Evolutionary conservation across 1,140 invertebrate genomes (phyloP), one percentile per base, ranked within the genome.

Genomic region (Colletes gigas): DNA sequence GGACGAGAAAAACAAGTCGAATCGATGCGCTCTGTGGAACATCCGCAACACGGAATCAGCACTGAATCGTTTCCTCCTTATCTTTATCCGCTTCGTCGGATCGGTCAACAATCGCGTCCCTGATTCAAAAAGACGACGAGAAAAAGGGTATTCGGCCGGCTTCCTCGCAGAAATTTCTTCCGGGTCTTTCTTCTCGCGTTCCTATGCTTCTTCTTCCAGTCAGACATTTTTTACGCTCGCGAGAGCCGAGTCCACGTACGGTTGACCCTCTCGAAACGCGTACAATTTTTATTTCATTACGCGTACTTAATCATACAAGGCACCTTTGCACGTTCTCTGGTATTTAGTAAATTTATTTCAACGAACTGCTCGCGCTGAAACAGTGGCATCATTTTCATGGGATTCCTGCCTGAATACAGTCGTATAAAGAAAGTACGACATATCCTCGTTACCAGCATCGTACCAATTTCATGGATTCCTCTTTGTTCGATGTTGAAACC

Each of bases 21-120:
- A 81, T 81, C 75, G 80, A 86, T 76, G 65, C 39, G 39, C 63
- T 50, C 50, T 30, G 52, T 55, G 68, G 75, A 73, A 73, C 65
- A 52, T 19, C 41, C n/a, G 81, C 60, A 77, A 81, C 67, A 71
- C 60, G 55, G 41, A 83, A 81, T 83, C 62, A 70, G 57, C 77
- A 30, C 55, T 69, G 77, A 74, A 83, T 74, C 77, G 70, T 47
- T 69, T 52, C 47, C 57, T 63, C 59, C 82, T 87, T 87, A 87
- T 87, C 85, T 87, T 50, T 78, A 71, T 81, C 63, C 85, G 82
- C 77, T 81, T 78, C 73, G 74, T 15, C 74, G 81, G 41, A 83
- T 86, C 85, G 78, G 66, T 59, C 77, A 81, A 83, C 59, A 74
- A 86, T 85, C 50, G 84, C 15, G 63, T 65, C 50, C 55, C 60